Evolutionary conservation across 2,888 invertebrate species (phyloP).

Genomic region (Miltochrista miniata): DNA sequence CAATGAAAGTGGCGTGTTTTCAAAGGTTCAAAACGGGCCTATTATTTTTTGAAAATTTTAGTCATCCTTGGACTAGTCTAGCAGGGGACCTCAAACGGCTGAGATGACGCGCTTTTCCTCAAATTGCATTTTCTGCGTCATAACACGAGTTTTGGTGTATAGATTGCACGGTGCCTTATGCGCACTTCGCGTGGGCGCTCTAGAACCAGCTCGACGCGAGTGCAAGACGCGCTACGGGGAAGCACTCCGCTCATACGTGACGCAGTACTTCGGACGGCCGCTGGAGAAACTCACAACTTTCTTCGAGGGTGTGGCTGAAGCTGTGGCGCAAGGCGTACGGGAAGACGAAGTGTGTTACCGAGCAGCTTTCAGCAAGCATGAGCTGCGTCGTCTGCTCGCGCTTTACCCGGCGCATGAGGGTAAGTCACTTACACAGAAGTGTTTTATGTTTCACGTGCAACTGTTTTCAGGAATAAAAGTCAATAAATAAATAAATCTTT

Average conservation of each 20-base stretch:
- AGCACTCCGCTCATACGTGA: constrained; percentile 95
- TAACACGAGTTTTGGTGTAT: too few relatives aligned
- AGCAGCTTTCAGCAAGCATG: constrained; percentile 98
- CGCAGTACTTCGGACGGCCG: constrained; percentile 94
- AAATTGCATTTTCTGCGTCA: too few relatives aligned
- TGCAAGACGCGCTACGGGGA: constrained; percentile 95
- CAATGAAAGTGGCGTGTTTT: too few relatives aligned
- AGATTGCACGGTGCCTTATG: constrained; percentile 94
- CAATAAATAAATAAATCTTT: too few relatives aligned
- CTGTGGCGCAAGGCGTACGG: constrained; percentile 96
- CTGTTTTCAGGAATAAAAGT: too few relatives aligned
- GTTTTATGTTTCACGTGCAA: too few relatives aligned
- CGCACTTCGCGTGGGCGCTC: constrained; percentile 93
- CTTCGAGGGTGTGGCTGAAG: constrained; percentile 98
- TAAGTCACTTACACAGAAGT: constrained; percentile 9
- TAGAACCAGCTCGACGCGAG: constrained; percentile 95
- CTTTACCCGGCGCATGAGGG: constrained; percentile 89
- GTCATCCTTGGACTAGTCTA: too few relatives aligned
- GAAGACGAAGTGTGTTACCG: constrained; percentile 99
- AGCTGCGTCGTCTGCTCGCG: constrained; percentile 96
- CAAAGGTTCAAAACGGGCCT: too few relatives aligned
- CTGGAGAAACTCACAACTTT: constrained; percentile 88
- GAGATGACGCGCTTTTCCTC: too few relatives aligned
- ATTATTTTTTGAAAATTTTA: too few relatives aligned
- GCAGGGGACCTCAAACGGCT: too few relatives aligned